Evolutionary conservation across 2,888 invertebrate species (phyloP).

Genomic region (Diarsia rubi): DNA sequence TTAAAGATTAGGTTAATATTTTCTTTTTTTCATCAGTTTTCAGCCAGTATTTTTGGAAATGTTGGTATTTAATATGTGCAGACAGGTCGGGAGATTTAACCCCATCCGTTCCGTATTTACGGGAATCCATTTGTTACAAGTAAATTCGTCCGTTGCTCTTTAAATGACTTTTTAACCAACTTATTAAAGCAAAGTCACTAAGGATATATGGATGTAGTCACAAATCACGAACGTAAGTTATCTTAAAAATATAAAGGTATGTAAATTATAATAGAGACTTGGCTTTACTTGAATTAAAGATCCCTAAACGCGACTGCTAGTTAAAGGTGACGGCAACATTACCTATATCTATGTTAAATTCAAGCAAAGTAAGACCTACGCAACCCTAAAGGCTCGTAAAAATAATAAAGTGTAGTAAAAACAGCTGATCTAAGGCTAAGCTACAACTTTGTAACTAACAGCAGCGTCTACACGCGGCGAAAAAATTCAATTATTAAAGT

Average conservation of each 20-base stretch:
- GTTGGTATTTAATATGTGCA: neutral
- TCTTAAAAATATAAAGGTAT: neutral
- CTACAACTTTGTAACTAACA: conserved; percentile 13
- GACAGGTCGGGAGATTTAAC: neutral
- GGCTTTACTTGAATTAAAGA: neutral
- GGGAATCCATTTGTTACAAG: neutral
- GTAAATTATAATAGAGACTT: neutral
- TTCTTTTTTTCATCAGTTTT: neutral
- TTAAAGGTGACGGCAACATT: neutral
- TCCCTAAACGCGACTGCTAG: neutral
- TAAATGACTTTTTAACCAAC: neutral
- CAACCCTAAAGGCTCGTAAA: neutral
- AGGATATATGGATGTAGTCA: neutral
- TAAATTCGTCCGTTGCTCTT: neutral
- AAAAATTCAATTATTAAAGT: conserved; percentile 61
- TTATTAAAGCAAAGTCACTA: neutral
- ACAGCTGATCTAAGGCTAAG: conserved; percentile 29
- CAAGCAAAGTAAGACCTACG: neutral
- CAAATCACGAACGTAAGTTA: neutral
- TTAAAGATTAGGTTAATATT: neutral
- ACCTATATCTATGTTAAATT: neutral
- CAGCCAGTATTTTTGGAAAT: neutral
- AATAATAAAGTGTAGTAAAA: conserved; percentile 18
- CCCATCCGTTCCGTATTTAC: neutral
- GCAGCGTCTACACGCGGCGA: conserved; percentile 9